These are phyloP conservation scores for Cheilosia pagana DNA, from an alignment of 2,888 invertebrate genomes.

Conservation along the genomic window DNA sequence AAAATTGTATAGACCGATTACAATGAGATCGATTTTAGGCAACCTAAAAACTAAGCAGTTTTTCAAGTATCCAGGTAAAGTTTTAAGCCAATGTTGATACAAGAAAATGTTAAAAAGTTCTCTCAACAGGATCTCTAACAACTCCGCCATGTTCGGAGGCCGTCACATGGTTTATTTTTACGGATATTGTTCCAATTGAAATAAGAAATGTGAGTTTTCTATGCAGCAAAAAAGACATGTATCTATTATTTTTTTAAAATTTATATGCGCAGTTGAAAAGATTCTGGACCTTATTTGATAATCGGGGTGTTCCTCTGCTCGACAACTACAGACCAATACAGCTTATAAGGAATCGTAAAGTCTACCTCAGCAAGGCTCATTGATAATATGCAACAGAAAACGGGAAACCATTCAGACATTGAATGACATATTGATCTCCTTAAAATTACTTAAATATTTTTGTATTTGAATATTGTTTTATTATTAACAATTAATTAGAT, in stretches of 20 bases:
- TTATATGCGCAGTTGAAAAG: constrained; percentile 57
- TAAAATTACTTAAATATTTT: constrained; percentile 1
- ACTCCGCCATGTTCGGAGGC: constrained; percentile 89
- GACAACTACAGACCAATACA: constrained; percentile 76
- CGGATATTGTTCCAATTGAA: constrained; percentile 71
- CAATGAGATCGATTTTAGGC: constrained; percentile 78
- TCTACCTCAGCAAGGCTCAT: constrained; percentile 59
- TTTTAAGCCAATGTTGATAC: neutral
- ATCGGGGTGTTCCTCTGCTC: constrained; percentile 46
- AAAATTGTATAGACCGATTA: constrained; percentile 73
- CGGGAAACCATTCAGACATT: neutral
- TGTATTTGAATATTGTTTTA: neutral
- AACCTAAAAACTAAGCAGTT: constrained; percentile 79
- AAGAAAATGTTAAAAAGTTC: neutral
- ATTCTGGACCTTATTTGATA: constrained; percentile 74
- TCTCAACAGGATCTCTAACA: constrained; percentile 85
- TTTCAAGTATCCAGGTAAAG: constrained; percentile 79
- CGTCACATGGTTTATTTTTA: constrained; percentile 89
- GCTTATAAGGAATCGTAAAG: constrained; percentile 54
- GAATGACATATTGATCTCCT: constrained; percentile 11
- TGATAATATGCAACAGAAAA: neutral
- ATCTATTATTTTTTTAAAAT: neutral
- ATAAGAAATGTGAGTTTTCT: constrained; percentile 41
- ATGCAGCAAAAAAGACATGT: constrained; percentile 36
- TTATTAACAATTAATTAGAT: neutral